phyloP scores from a whole-genome alignment of 2,797 vertebrate species.

The Sorex maritimensis region DNA sequence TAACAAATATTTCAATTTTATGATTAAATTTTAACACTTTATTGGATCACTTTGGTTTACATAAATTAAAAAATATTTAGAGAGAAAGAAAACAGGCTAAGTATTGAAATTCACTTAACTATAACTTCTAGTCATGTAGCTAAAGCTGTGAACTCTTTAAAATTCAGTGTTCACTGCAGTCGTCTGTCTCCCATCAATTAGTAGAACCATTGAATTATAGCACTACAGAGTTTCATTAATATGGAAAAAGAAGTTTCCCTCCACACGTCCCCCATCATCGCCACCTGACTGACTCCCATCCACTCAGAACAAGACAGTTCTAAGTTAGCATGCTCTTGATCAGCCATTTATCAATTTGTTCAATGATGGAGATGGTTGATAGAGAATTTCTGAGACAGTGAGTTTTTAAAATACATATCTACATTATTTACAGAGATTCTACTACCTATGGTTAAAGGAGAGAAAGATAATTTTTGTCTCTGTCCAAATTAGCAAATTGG shows the following conservation, averaged over 20 bases:
- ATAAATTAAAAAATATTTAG: not conserved
- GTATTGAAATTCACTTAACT: not conserved
- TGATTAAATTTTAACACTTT: not conserved
- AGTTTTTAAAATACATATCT: conserved; percentile 63
- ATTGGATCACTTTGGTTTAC: not conserved
- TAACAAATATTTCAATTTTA: conserved; percentile 6
- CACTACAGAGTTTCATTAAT: conserved; percentile 59
- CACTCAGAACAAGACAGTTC: conserved; percentile 76
- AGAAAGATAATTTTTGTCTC: not conserved
- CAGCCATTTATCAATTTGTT: conserved; percentile 81
- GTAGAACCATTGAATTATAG: conserved; percentile 64
- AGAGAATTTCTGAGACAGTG: conserved; percentile 81
- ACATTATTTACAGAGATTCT: conserved; percentile 42
- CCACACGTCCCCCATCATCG: conserved; percentile 37
- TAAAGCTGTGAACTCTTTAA: conserved; percentile 43
- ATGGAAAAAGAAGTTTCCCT: not conserved
- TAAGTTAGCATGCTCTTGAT: conserved; percentile 74
- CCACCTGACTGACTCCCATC: conserved; percentile 67
- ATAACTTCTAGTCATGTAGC: not conserved
- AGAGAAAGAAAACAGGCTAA: not conserved
- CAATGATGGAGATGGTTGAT: conserved; percentile 80
- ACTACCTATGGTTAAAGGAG: not conserved
- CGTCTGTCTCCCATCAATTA: conserved; percentile 22
- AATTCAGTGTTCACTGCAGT: conserved; percentile 35
- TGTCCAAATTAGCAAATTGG: not conserved